Evolutionary conservation across 2,797 vertebrate species (phyloP).

Genomic region (Phyllotis vaccarum): DNA sequence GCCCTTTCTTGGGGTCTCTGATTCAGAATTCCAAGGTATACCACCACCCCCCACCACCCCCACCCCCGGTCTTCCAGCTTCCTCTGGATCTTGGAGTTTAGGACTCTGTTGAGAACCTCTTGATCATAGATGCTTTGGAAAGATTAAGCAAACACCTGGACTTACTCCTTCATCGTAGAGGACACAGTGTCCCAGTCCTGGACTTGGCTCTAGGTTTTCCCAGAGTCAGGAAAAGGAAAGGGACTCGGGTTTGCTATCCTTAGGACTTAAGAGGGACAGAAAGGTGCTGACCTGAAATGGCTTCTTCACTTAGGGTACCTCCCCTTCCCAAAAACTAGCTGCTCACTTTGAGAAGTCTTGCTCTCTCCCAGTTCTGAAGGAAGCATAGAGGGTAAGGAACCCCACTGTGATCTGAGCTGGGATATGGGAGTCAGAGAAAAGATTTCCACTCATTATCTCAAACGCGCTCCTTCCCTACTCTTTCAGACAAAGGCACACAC

Average conservation of each 20-base stretch:
- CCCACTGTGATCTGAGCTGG: background rate
- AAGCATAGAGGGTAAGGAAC: background rate
- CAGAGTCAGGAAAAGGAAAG: slow-evolving; percentile 11
- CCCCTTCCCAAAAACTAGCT: slow-evolving; percentile 2
- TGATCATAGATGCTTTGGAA: background rate
- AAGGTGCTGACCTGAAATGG: slow-evolving; percentile 66
- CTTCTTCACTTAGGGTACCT: slow-evolving; percentile 33
- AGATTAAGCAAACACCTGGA: background rate
- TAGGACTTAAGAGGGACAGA: slow-evolving; percentile 40
- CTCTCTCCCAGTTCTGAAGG: background rate
- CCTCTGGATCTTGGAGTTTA: background rate
- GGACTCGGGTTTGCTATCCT: background rate
- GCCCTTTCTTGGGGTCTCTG: background rate
- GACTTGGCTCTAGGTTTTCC: slow-evolving; percentile 1
- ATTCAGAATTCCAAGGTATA: slow-evolving; percentile 7
- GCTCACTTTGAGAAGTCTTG: slow-evolving; percentile 21
- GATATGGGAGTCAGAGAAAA: background rate
- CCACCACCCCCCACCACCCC: no score
- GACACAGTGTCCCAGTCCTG: background rate
- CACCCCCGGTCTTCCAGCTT: background rate
- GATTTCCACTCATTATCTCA: slow-evolving; percentile 17
- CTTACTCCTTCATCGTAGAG: background rate
- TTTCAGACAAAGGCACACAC: slow-evolving; percentile 79
- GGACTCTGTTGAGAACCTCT: background rate
- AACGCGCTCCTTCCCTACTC: slow-evolving; percentile 65